These are phyloP conservation scores for Rhyacichthys aspro DNA, from an alignment of 2,797 vertebrate species.

Conservation along the genomic window DNA sequence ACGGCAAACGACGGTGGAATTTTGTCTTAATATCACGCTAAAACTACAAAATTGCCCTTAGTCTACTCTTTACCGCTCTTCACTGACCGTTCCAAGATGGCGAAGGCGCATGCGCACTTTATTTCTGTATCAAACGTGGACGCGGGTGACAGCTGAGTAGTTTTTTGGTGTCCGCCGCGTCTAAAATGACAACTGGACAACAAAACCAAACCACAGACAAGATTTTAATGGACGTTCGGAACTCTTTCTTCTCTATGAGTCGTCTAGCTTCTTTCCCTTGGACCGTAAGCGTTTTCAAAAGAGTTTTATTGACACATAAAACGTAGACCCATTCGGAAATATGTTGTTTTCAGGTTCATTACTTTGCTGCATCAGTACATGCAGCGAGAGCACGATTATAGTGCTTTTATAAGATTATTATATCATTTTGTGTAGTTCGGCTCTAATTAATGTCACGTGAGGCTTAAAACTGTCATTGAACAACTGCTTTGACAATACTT, in stretches of 20 bases:
- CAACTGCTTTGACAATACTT: background rate
- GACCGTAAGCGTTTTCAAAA: constrained; percentile 75
- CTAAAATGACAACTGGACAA: constrained; percentile 29
- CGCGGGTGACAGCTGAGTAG: background rate
- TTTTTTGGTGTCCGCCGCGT: background rate
- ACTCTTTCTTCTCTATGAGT: constrained; percentile 74
- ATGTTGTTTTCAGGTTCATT: background rate
- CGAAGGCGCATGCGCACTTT: constrained; percentile 1
- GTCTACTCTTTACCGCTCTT: background rate
- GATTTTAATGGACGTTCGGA: constrained; percentile 56
- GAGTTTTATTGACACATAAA: fast-evolving
- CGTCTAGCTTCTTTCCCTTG: constrained; percentile 73
- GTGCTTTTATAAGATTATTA: background rate
- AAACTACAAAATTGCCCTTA: background rate
- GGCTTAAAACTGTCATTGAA: background rate
- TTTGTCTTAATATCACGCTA: background rate
- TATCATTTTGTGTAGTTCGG: background rate
- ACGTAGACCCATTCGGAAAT: fast-evolving
- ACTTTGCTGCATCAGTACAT: background rate
- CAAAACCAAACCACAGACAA: background rate
- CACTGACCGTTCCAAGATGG: constrained; percentile 9
- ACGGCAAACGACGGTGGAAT: background rate
- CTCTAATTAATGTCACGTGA: background rate
- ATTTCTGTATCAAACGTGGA: background rate
- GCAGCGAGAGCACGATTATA: background rate